Conservation (phyloP, 1,140 invertebrate species). For the Bombus breviceps region DNA sequence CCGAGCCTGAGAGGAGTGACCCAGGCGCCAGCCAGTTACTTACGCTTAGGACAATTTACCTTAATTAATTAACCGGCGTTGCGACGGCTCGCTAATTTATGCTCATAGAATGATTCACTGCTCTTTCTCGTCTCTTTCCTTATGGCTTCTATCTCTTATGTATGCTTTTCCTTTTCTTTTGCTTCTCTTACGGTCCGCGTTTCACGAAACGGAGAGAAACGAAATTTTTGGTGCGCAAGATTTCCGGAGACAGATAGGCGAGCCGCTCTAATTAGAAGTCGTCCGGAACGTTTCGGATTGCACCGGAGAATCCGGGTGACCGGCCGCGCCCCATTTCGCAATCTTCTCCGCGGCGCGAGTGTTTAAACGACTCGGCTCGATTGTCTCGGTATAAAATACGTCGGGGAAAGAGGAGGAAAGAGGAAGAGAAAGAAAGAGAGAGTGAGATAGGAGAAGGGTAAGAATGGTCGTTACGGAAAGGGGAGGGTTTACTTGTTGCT, state of each 20-base stretch:
- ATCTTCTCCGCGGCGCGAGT: constrained; percentile 33
- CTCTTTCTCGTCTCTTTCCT: constrained; percentile 47
- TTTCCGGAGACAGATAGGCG: constrained; percentile 37
- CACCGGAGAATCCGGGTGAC: constrained; percentile 41
- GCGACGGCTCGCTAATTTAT: constrained; percentile 79
- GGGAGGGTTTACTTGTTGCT: constrained; percentile 31
- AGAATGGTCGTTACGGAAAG: neutral
- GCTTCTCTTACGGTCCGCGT: constrained; percentile 18
- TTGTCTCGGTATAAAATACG: constrained; percentile 38
- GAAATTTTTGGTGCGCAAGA: constrained; percentile 47
- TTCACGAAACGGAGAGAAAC: neutral
- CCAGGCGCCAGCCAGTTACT: constrained; percentile 75
- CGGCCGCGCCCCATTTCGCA: constrained; percentile 33
- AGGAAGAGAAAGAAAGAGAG: neutral
- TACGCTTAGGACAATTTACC: constrained; percentile 80
- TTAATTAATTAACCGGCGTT: constrained; percentile 81
- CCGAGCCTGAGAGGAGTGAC: constrained; percentile 46
- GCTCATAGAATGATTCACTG: constrained; percentile 79
- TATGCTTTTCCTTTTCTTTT: neutral
- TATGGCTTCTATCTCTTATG: neutral
- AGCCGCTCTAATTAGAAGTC: constrained; percentile 61
- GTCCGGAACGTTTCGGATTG: constrained; percentile 47
- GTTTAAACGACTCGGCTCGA: constrained; percentile 32
- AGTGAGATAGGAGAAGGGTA: neutral
- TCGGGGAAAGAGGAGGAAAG: neutral